These are phyloP conservation scores for Azemiops feae DNA, from an alignment of 2,113 vertebrate genomes.

Conservation along the genomic window DNA sequence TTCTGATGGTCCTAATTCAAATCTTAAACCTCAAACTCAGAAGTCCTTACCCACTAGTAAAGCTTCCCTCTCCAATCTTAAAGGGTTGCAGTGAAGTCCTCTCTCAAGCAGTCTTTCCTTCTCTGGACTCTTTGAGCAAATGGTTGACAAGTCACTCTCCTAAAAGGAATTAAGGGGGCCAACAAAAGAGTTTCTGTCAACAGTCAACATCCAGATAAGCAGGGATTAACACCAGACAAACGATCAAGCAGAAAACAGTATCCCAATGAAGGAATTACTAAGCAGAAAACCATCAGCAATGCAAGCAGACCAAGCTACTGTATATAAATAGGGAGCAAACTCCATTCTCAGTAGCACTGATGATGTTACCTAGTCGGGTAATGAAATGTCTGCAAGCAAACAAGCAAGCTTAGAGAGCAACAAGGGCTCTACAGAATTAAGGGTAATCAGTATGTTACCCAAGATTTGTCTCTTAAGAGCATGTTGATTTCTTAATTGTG, in stretches of 20 bases:
- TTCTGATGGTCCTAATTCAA: background rate
- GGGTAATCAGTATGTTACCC: background rate
- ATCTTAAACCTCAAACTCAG: background rate
- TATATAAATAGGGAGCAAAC: background rate
- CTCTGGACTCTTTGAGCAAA: constrained; percentile 86
- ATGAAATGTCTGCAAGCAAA: background rate
- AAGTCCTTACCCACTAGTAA: constrained; percentile 84
- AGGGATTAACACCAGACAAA: background rate
- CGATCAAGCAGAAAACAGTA: background rate
- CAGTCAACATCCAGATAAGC: background rate
- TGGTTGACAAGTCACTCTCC: constrained; percentile 69
- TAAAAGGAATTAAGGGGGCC: constrained; percentile 32
- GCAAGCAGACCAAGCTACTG: background rate
- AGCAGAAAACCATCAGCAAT: background rate
- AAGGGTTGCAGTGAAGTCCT: constrained; percentile 73
- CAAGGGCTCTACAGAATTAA: background rate
- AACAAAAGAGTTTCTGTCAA: background rate
- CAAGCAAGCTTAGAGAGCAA: background rate
- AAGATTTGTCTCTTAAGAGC: background rate
- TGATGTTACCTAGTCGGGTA: background rate
- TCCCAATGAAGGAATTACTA: background rate
- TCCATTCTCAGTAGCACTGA: background rate
- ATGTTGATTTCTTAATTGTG: background rate
- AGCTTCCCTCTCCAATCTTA: constrained; percentile 90
- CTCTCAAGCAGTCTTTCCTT: constrained; percentile 81